Base-by-base conservation (phyloP, 1,140 invertebrate species). In the Ganaspis sp. region DNA sequence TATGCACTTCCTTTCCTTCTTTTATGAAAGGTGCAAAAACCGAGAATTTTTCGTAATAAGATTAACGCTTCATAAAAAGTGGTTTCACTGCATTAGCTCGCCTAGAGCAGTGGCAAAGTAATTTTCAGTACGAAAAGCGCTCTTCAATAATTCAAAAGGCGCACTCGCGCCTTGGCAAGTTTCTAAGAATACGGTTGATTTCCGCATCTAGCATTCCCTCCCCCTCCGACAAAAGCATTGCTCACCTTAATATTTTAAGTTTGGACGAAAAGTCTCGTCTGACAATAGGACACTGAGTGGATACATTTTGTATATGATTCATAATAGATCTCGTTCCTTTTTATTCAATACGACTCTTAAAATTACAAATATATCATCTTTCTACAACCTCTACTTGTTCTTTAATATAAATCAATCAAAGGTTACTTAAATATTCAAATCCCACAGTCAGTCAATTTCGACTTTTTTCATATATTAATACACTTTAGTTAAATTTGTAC, bases 211-310 rank as follows among this genome's bases (percentile, higher is more conserved):
- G 49, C n/a, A 64, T 69, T 53, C 37, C 70, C 70, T 9, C 71
- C 73, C 17, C 72, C 11, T 73, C 71, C 49, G 54, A 74, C 80
- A 78, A 23, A 79, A 74, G 74, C 74, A 81, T 80, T 72, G 29
- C 71, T 81, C 82, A 78, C 37, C 73, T 81, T 81, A 81, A 80
- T 83, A 83, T 83, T 73, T 80, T 81, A 79, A 49, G n/a, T 49
- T 49, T 49, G 45, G 45, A 49, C 45, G 45, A 49, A 78, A 77
- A 21, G 54, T 73, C 38, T 17, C 42, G 70, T 34, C 42, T 37
- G 70, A 77, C 78, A 83, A 80, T 78, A 73, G 73, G 70, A 69
- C 26, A 58, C 34, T 70, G 26, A 75, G 72, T 70, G 54, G 69
- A 73, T 80, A 72, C 58, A 76, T 80, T 73, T 78, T 77, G 21